Conservation (phyloP, 2,888 invertebrate species). For the Choristoneura rosaceana region DNA sequence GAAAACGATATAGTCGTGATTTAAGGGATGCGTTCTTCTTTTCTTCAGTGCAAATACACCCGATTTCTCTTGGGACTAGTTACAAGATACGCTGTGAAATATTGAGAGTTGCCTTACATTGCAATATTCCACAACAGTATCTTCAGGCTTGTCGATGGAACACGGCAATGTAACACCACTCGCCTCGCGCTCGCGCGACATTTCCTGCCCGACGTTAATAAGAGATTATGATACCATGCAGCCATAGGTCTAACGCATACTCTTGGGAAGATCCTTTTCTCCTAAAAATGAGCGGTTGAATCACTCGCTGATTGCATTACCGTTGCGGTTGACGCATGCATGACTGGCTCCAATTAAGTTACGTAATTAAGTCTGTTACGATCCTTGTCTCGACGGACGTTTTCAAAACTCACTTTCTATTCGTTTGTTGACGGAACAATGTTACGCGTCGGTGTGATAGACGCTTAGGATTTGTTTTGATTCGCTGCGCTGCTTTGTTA, state of each 20-base stretch:
- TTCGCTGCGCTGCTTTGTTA: conserved; percentile 5
- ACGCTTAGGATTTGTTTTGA: conserved; percentile 20
- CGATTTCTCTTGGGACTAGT: too few relatives aligned
- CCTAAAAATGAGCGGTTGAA: conserved; percentile 12
- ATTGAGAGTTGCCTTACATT: too few relatives aligned
- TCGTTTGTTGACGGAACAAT: conserved; percentile 35
- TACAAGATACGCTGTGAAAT: too few relatives aligned
- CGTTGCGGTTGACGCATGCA: conserved; percentile 48
- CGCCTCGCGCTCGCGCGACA: too few relatives aligned
- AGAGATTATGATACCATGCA: too few relatives aligned
- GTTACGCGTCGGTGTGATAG: conserved; percentile 17
- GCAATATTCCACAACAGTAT: too few relatives aligned
- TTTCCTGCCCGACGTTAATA: too few relatives aligned
- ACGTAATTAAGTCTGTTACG: conserved; percentile 44
- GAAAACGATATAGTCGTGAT: too few relatives aligned
- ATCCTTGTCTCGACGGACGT: conserved; percentile 36
- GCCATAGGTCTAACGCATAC: not conserved
- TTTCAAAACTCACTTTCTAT: conserved; percentile 51
- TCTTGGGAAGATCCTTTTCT: not conserved
- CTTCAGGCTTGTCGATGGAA: not conserved
- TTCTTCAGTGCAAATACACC: too few relatives aligned
- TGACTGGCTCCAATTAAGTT: conserved; percentile 49
- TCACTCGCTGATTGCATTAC: conserved; percentile 36
- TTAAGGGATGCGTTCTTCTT: too few relatives aligned
- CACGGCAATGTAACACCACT: not conserved